These are phyloP conservation scores for Colistium nudipinnis DNA, from an alignment of 2,113 vertebrate species.

Conservation along the genomic window DNA sequence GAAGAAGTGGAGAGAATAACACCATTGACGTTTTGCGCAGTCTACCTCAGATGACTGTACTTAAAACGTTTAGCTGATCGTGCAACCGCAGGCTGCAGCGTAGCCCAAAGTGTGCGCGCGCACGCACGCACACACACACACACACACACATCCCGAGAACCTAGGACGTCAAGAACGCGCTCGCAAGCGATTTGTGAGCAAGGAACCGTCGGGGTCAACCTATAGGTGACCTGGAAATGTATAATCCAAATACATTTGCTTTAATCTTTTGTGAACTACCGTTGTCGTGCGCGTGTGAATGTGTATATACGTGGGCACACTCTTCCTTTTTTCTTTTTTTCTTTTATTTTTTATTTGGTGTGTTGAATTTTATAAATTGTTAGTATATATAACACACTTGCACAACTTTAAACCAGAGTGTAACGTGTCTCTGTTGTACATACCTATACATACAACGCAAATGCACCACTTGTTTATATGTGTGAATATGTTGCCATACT, in stretches of 20 bases:
- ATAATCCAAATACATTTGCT: slow-evolving; percentile 81
- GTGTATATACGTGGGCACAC: slow-evolving; percentile 81
- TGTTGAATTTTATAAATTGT: slow-evolving; percentile 81
- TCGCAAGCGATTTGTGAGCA: slow-evolving; percentile 44
- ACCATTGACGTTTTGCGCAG: slow-evolving; percentile 90
- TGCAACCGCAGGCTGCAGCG: slow-evolving; percentile 66
- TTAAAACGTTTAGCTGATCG: slow-evolving; percentile 85
- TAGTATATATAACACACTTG: slow-evolving; percentile 82
- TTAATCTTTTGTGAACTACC: slow-evolving; percentile 82
- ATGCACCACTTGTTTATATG: slow-evolving; percentile 84
- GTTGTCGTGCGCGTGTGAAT: slow-evolving; percentile 79
- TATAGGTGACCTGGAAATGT: slow-evolving; percentile 66
- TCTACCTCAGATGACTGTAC: slow-evolving; percentile 97
- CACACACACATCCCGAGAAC: slow-evolving; percentile 21
- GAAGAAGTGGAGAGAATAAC: slow-evolving; percentile 64
- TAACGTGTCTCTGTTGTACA: slow-evolving; percentile 83
- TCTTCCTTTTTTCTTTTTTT: slow-evolving; percentile 64
- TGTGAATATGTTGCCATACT: slow-evolving; percentile 84
- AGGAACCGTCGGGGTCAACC: slow-evolving; percentile 31
- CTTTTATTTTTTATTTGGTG: slow-evolving; percentile 71
- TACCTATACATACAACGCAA: slow-evolving; percentile 80
- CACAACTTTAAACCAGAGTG: slow-evolving; percentile 79
- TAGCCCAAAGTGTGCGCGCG: slow-evolving; percentile 34
- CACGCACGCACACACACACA: slow-evolving; percentile 38
- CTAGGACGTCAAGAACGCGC: slow-evolving; percentile 25